These are phyloP conservation scores for Drosophila mayri DNA, from an alignment of 1,140 invertebrate genomes.

Conservation along the genomic window DNA sequence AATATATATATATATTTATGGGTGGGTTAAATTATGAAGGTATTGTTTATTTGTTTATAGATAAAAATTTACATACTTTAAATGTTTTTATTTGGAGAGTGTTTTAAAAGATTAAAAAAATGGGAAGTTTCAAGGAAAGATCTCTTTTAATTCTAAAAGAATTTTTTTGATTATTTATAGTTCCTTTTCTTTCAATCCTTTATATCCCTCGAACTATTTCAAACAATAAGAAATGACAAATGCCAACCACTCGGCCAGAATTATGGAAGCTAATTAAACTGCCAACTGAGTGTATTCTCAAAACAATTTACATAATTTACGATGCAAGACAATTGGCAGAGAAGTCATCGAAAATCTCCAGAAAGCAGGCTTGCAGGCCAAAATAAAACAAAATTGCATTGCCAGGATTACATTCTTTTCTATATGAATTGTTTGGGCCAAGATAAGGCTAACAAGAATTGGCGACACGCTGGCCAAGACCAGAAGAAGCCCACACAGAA, in stretches of 20 bases:
- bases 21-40: slow-evolving; percentile 5
- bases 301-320: slow-evolving; percentile 74
- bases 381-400: slow-evolving; percentile 61
- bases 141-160: background rate
- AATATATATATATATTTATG: background rate
- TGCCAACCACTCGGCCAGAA: slow-evolving; percentile 3
- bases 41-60: slow-evolving; percentile 11
- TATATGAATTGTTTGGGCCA: slow-evolving; percentile 69
- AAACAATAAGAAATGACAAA: slow-evolving; percentile 28
- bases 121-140: background rate
- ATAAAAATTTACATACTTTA: background rate
- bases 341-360: background rate
- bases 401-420: slow-evolving; percentile 32
- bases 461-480: slow-evolving; percentile 43
- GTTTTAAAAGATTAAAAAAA: background rate
- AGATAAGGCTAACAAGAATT: slow-evolving; percentile 42
- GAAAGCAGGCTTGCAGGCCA: slow-evolving; percentile 43
- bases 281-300: slow-evolving; percentile 57
- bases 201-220: background rate
- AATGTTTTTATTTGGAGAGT: background rate
- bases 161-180: no score
- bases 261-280: slow-evolving; percentile 62
- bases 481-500: slow-evolving; percentile 26
- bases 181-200: no score
- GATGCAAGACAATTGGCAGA: slow-evolving; percentile 54